Percentiles rank a stretch among this genome's conserved stretches.
These are phyloP conservation scores for Barnardius zonarius DNA, from an alignment of 2,113 vertebrate genomes.

Conservation along the genomic window DNA sequence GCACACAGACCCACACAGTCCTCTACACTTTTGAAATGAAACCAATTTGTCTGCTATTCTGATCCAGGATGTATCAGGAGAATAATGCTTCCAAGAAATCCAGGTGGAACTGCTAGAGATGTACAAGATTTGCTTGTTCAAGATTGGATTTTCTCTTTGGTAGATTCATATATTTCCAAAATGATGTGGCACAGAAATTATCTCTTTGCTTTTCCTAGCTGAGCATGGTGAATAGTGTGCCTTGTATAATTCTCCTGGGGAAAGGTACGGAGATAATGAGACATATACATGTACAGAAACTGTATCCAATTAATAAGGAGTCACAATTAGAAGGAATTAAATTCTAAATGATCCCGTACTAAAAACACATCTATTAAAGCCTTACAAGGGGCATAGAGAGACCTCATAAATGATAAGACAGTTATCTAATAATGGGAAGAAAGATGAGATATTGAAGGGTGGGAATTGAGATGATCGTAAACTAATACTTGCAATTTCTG, in stretches of 20 bases:
- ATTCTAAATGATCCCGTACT: neutral
- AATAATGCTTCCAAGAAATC: neutral
- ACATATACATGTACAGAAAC: neutral
- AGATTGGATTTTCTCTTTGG: neutral
- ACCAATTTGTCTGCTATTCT: neutral
- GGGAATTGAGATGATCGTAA: neutral
- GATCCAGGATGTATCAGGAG: neutral
- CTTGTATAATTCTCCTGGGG: neutral
- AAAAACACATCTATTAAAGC: neutral
- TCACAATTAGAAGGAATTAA: conserved; percentile 7
- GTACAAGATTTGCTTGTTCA: neutral
- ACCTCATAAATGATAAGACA: neutral
- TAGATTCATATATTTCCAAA: neutral
- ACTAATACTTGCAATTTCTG: neutral
- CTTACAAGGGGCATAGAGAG: neutral
- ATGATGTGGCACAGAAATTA: neutral
- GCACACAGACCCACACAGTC: neutral
- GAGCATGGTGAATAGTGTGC: neutral
- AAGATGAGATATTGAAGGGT: neutral
- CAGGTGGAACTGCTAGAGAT: neutral
- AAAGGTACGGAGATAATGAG: neutral
- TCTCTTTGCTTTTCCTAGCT: neutral
- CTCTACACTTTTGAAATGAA: neutral
- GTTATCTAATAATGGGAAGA: neutral
- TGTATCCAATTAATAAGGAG: neutral